phyloP scores from a whole-genome alignment of 2,797 vertebrate species.

The Champsocephalus gunnari region DNA sequence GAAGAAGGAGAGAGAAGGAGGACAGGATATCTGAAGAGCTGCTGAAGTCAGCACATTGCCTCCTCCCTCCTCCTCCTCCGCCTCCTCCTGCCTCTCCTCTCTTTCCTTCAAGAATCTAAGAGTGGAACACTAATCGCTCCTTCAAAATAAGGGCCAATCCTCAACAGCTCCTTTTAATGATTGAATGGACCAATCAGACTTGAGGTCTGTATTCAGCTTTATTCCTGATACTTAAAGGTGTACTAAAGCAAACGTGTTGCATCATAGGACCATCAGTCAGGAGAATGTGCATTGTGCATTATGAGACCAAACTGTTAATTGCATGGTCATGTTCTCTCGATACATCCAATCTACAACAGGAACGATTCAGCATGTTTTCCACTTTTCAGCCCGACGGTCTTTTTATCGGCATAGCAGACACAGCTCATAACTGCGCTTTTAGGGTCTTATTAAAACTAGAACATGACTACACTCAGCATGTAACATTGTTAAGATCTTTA shows the following conservation, averaged over 20 bases:
- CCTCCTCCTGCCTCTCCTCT: background rate
- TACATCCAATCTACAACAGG: background rate
- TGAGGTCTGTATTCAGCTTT: background rate
- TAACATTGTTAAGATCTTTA: background rate
- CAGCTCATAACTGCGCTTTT: conserved; percentile 1
- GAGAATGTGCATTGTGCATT: background rate
- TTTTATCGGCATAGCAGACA: conserved; percentile 1
- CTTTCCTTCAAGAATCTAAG: conserved; percentile 16
- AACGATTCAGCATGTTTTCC: background rate
- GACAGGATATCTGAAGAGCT: conserved; percentile 53
- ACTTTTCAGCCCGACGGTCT: background rate
- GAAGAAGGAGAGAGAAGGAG: conserved; percentile 38
- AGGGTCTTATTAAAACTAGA: background rate
- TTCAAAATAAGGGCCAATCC: conserved; percentile 11
- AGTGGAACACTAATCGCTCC: conserved; percentile 37
- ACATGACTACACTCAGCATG: conserved; percentile 7
- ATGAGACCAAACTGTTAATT: too few relatives aligned
- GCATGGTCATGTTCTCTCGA: too few relatives aligned
- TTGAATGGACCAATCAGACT: background rate
- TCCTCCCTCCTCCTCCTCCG: conserved; percentile 9
- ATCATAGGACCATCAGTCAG: background rate
- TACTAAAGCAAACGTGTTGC: background rate
- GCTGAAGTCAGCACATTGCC: conserved; percentile 67
- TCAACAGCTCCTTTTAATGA: conserved; percentile 8
- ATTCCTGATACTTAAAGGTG: background rate